phyloP scores from a whole-genome alignment of 2,888 invertebrate species.

The Thyatira batis region DNA sequence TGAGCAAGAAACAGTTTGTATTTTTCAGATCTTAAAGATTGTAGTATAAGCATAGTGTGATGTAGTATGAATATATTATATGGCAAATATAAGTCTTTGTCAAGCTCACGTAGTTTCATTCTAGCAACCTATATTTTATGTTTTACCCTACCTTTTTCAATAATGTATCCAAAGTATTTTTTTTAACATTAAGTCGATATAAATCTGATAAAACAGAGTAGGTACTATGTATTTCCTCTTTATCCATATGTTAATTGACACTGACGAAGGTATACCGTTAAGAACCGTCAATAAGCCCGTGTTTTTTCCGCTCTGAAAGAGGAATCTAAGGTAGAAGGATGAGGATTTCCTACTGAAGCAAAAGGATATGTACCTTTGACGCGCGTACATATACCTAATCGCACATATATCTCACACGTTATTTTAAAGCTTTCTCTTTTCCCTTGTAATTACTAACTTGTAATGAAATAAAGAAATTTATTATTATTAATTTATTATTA shows the following conservation, averaged over 20 bases:
- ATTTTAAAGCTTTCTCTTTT: slow-evolving; percentile 26
- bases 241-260: slow-evolving; percentile 65
- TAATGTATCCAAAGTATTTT: not conserved
- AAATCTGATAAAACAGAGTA: not conserved
- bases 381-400: slow-evolving; percentile 14
- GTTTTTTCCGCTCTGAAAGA: slow-evolving; percentile 36
- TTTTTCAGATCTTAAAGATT: too few relatives aligned
- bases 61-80: too few relatives aligned
- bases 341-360: slow-evolving; percentile 19
- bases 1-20: too few relatives aligned
- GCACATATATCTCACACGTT: slow-evolving; percentile 22
- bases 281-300: slow-evolving; percentile 44
- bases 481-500: too few relatives aligned
- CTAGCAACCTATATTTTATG: too few relatives aligned
- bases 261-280: slow-evolving; percentile 62
- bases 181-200: not conserved
- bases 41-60: too few relatives aligned
- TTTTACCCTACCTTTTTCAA: too few relatives aligned
- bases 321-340: slow-evolving; percentile 36
- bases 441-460: too few relatives aligned
- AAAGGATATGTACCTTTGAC: slow-evolving; percentile 18
- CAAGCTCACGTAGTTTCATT: too few relatives aligned
- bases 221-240: not conserved
- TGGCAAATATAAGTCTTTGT: too few relatives aligned
- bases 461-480: too few relatives aligned